Evolutionary conservation across 2,113 vertebrate species (phyloP).

Genomic region (Coturnix japonica): DNA sequence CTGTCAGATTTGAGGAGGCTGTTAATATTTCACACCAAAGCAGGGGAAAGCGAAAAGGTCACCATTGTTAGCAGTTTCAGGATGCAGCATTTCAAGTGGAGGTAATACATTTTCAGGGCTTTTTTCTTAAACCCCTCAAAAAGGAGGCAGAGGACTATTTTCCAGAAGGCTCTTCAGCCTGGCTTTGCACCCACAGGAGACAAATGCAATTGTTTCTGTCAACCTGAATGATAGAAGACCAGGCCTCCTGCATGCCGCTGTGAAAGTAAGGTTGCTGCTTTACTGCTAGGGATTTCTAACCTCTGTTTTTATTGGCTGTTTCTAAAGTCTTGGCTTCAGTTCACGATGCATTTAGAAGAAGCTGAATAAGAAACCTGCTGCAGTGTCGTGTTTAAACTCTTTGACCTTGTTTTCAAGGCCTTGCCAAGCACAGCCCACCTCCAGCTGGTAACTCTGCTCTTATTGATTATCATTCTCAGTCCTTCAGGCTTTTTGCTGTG

Average conservation of each 20-base stretch:
- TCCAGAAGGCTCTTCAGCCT: background rate
- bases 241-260: fast-evolving
- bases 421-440: background rate
- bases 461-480: conserved; percentile 33
- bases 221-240: background rate
- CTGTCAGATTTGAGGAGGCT: conserved; percentile 16
- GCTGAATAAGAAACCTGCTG: background rate
- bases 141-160: background rate
- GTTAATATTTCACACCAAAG: background rate
- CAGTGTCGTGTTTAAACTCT: background rate
- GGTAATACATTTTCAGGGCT: background rate
- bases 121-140: background rate
- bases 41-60: conserved; percentile 31
- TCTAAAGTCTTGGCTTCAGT: background rate
- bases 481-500: background rate
- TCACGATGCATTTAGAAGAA: background rate
- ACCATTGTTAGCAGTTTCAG: background rate
- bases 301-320: background rate
- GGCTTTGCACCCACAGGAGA: background rate
- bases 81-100: background rate
- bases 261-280: background rate
- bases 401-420: conserved; percentile 34
- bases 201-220: background rate
- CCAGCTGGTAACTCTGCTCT: background rate
- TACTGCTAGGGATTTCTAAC: background rate